Conservation (phyloP, 2,113 vertebrate genomes). For the Megaceryle maxima region DNA sequence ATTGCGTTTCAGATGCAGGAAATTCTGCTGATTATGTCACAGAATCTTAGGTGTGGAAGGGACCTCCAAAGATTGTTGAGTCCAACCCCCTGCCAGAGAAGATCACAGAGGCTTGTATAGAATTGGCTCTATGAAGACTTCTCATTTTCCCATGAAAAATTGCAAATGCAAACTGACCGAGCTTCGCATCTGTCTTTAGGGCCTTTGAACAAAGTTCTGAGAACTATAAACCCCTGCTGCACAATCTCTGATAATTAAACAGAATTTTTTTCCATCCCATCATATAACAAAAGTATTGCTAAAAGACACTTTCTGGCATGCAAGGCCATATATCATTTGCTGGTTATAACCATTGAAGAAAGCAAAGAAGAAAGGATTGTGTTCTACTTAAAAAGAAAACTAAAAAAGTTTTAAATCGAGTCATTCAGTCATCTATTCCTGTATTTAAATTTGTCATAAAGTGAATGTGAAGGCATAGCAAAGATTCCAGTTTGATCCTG, state of each 20-base stretch:
- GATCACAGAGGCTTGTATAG: not conserved
- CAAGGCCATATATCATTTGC: not conserved
- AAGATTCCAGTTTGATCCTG: not conserved
- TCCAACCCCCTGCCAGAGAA: not conserved
- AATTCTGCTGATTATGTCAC: not conserved
- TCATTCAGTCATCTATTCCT: not conserved
- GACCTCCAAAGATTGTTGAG: too few species aligned
- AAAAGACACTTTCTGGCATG: not conserved
- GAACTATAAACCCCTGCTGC: not conserved
- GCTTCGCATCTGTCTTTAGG: not conserved
- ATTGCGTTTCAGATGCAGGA: not conserved
- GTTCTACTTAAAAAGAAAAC: not conserved
- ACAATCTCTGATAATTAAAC: not conserved
- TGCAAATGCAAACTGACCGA: not conserved
- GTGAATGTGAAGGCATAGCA: not conserved
- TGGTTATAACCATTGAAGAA: not conserved
- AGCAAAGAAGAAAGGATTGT: not conserved
- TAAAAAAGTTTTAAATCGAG: not conserved
- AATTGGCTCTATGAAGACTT: not conserved
- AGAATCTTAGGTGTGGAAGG: too few species aligned
- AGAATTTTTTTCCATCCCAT: not conserved
- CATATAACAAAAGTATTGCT: not conserved
- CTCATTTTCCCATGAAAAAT: not conserved
- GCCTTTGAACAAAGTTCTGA: not conserved
- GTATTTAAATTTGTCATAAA: not conserved